These are phyloP conservation scores for Pempheris klunzingeri DNA, from an alignment of 2,797 vertebrate species.

Conservation along the genomic window DNA sequence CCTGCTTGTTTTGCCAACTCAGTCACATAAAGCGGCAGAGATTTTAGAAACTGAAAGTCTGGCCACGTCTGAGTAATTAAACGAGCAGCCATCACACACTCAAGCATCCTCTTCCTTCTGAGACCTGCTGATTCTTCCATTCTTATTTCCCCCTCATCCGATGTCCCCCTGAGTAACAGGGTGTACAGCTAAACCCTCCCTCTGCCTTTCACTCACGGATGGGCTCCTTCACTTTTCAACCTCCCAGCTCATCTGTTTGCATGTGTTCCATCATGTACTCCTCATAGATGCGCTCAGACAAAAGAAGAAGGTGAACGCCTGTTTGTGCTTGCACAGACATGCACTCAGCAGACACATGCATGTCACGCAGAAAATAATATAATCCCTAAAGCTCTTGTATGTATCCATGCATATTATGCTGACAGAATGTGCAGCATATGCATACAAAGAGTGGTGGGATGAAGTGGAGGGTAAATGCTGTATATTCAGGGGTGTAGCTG, in stretches of 20 bases:
- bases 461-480: not conserved
- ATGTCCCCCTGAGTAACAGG: not conserved
- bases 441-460: not conserved
- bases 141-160: constrained; percentile 24
- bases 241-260: constrained; percentile 14
- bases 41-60: constrained; percentile 20
- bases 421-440: not conserved
- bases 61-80: constrained; percentile 26
- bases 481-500: constrained; percentile 4
- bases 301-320: constrained; percentile 33
- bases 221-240: constrained; percentile 19
- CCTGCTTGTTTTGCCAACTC: not conserved
- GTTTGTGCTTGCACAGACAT: constrained; percentile 40
- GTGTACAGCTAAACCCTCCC: constrained; percentile 24
- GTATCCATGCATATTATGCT: constrained; percentile 1
- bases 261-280: constrained; percentile 5
- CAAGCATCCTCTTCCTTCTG: constrained; percentile 29
- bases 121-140: constrained; percentile 49
- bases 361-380: constrained; percentile 13
- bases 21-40: not conserved
- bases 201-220: constrained; percentile 36
- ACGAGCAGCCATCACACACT: constrained; percentile 29
- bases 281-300: constrained; percentile 1
- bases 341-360: constrained; percentile 1
- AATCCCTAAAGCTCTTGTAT: constrained; percentile 25